Evolutionary conservation across 2,888 invertebrate genomes (phyloP), one percentile per base, ranked within the genome.

Genomic region (Prosapia bicincta): DNA sequence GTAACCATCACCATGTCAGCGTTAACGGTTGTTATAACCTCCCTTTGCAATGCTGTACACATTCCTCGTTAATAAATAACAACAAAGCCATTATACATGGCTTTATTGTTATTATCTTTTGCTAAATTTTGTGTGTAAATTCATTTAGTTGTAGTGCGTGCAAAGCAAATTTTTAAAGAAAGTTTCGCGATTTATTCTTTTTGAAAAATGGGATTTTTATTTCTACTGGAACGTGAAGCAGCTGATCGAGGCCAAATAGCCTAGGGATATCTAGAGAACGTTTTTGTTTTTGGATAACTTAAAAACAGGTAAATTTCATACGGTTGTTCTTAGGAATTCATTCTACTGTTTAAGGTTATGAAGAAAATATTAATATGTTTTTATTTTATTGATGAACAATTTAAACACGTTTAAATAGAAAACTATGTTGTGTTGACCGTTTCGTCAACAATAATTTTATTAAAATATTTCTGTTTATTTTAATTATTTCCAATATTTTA

Each of bases 61-160:
- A 54, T 54, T 54, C 54, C 54, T 54, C 54, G 54, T 54, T 54
- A 54, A 54, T 54, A 54, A 54, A 54, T 54, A 54, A 54, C 54
- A 54, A 54, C 54, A 54, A 54, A 54, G 54, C 54, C 54, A 54
- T 54, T 54, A 54, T 54, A 20, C 20, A 54, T 54, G 54, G 54
- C 54, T 54, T 54, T 54, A 54, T 54, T 54, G 54, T 54, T 54
- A 54, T 54, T 54, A 54, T 20, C 7, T 54, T 10, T 54, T 54
- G 9, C 2, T 38, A 38, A 3, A 7, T 13, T 38, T 38, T n/a
- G n/a, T 54, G 54, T 54, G 54, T 54, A 54, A n/a, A 20, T 20
- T n/a, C 20, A 54, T 20, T 7, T 30, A n/a, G n/a, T 54, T 54
- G n/a, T 54, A 54, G 54, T 54, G 54, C 20, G 54, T 20, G 20